A percentile compares a stretch with the other conserved stretches of the same genome.
These are phyloP conservation scores for Coturnix japonica DNA, from an alignment of 2,113 vertebrate species.

Conservation along the genomic window DNA sequence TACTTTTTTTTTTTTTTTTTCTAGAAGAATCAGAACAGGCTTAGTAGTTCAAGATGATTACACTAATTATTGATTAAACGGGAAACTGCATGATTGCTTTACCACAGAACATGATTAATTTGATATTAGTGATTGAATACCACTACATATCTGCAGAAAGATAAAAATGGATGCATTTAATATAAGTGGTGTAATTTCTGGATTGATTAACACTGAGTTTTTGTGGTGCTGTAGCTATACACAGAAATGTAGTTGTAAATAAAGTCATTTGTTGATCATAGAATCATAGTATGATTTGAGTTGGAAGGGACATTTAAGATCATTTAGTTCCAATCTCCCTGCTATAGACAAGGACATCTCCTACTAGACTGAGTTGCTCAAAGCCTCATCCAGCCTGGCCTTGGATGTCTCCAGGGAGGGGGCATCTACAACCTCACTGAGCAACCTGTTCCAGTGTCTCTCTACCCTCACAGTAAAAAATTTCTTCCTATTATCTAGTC, in stretches of 20 bases:
- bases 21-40: neutral
- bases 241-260: neutral
- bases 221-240: neutral
- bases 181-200: neutral
- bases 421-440: no score
- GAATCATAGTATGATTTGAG: no score
- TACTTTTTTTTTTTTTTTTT: neutral
- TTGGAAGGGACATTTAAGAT: no score
- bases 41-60: neutral
- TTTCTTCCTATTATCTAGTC: no score
- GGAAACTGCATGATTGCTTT: neutral
- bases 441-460: no score
- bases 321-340: no score
- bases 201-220: neutral
- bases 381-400: no score
- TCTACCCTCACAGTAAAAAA: no score
- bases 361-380: no score
- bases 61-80: slow-evolving; percentile 40
- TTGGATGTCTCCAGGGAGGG: no score
- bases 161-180: neutral
- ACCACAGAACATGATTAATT: slow-evolving; percentile 17
- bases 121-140: neutral
- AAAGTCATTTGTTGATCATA: neutral
- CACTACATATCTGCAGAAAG: neutral
- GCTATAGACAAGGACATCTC: no score